phyloP scores from a whole-genome alignment of 2,113 vertebrate genomes.

The Mesoclemmys tuberculata region DNA sequence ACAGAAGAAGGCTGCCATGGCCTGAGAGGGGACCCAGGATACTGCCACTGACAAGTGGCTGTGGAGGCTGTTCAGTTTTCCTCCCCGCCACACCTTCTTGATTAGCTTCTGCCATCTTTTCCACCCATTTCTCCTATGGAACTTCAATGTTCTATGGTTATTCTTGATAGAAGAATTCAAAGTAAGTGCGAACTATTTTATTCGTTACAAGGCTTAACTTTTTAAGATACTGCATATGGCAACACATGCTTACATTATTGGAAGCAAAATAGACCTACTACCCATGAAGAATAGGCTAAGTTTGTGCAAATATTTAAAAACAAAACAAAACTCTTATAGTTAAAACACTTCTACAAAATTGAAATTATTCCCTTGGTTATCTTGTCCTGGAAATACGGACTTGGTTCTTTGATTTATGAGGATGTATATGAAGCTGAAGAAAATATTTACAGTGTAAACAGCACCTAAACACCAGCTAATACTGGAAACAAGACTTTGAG shows the following conservation, averaged over 20 bases:
- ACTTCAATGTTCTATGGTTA: neutral
- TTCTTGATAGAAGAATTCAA: neutral
- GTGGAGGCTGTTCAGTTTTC: neutral
- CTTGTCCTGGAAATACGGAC: constrained; percentile 1
- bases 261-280: neutral
- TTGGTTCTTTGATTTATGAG: constrained; percentile 9
- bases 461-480: constrained; percentile 13
- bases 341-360: constrained; percentile 16
- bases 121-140: neutral
- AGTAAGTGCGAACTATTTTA: neutral
- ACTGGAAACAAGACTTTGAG: constrained; percentile 25
- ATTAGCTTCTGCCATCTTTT: neutral
- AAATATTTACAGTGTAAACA: constrained; percentile 60
- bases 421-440: constrained; percentile 24
- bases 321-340: neutral
- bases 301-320: neutral
- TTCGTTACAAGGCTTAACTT: neutral
- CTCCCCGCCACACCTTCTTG: neutral
- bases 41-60: neutral
- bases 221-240: neutral
- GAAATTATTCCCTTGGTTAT: constrained; percentile 30
- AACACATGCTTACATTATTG: neutral
- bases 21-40: neutral
- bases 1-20: neutral
- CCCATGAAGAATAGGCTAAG: neutral